Conservation (phyloP, 2,888 invertebrate genomes). For the Hedya salicella region DNA sequence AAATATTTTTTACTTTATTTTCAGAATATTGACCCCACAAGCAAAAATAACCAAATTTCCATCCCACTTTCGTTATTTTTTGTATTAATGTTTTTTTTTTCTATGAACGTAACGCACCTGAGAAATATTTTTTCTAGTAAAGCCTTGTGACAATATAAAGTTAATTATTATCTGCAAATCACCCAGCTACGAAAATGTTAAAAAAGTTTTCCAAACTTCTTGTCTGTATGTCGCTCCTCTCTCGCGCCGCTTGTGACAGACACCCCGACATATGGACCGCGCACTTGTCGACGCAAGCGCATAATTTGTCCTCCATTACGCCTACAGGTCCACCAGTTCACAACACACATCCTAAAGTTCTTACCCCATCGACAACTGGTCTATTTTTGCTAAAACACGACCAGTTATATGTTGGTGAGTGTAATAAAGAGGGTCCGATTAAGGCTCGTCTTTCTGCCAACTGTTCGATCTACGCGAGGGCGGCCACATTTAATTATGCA, state of each 20-base stretch:
- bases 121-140: no score
- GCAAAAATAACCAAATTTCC: no score
- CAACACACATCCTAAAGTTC: not conserved
- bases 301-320: conserved; percentile 83
- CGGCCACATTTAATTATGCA: conserved; percentile 76
- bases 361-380: not conserved
- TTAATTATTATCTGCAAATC: no score
- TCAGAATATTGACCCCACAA: no score
- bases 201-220: conserved; percentile 2
- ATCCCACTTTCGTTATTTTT: no score
- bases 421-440: conserved; percentile 78
- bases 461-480: conserved; percentile 66
- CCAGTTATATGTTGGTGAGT: conserved; percentile 47
- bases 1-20: no score
- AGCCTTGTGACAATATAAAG: no score
- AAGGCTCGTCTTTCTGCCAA: conserved; percentile 83
- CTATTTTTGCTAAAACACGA: not conserved
- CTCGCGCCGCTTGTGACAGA: conserved; percentile 68
- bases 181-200: no score
- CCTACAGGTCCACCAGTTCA: conserved; percentile 59
- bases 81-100: no score
- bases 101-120: no score
- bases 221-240: conserved; percentile 55
- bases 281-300: conserved; percentile 77
- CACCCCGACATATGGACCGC: conserved; percentile 79